These are phyloP conservation scores for Megastigmus dorsalis DNA, from an alignment of 2,888 invertebrate genomes.

Conservation along the genomic window DNA sequence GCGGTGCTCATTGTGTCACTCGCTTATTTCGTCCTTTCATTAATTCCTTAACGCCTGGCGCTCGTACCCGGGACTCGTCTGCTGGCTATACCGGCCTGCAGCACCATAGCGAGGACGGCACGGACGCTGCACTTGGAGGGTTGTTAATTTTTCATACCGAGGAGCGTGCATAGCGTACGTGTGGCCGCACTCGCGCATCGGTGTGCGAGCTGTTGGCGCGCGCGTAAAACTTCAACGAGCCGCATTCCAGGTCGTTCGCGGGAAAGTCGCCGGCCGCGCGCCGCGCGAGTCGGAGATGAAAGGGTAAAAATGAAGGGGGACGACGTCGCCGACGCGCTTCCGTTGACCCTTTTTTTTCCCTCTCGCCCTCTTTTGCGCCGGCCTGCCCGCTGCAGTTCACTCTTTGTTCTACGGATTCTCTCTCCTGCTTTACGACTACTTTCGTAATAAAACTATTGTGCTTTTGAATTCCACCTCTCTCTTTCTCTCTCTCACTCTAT, in stretches of 20 bases:
- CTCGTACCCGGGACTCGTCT: too few species aligned
- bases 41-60: constrained; percentile 37
- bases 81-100: too few species aligned
- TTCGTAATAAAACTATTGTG: constrained; percentile 50
- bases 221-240: constrained; percentile 32
- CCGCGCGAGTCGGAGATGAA: constrained; percentile 46
- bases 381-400: constrained; percentile 28
- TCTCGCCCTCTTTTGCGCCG: constrained; percentile 12
- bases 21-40: constrained; percentile 33
- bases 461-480: constrained; percentile 30
- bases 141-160: constrained; percentile 52
- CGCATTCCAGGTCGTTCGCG: constrained; percentile 11
- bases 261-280: constrained; percentile 28
- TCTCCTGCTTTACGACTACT: constrained; percentile 38
- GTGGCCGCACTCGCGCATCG: too few species aligned
- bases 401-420: constrained; percentile 48
- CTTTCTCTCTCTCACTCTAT: background rate
- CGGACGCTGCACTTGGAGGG: constrained; percentile 8
- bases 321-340: constrained; percentile 28
- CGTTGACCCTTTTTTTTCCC: constrained; percentile 47
- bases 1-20: constrained; percentile 24
- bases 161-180: too few species aligned
- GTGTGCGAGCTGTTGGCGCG: background rate
- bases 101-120: too few species aligned
- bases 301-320: constrained; percentile 43